Evolutionary conservation across 2,888 invertebrate species (phyloP).

Genomic region (Protonemura montana): DNA sequence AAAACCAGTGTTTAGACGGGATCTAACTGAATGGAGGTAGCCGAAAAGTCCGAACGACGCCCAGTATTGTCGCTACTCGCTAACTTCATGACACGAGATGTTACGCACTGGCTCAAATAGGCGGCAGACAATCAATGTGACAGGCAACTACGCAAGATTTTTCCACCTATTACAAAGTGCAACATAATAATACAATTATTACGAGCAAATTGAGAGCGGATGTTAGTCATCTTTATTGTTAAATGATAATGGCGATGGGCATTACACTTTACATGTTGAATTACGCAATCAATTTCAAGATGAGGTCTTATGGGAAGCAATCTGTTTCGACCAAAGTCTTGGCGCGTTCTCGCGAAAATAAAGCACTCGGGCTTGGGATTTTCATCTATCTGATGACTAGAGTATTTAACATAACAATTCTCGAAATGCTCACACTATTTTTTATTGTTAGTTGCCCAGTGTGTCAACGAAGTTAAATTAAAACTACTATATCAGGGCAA

Average conservation of each 20-base stretch:
- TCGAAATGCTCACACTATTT: no score
- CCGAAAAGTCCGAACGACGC: not conserved
- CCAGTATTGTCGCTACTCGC: not conserved
- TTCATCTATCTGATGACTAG: no score
- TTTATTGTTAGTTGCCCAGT: no score
- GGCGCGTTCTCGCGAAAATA: not conserved
- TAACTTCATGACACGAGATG: not conserved
- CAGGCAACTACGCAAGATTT: conserved; percentile 12
- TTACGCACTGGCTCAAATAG: not conserved
- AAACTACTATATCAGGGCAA: no score
- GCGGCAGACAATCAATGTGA: not conserved
- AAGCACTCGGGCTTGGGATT: not conserved
- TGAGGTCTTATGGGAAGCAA: not conserved
- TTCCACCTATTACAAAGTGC: conserved; percentile 16
- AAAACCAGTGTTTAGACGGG: not conserved
- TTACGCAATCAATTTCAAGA: not conserved
- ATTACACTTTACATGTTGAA: not conserved
- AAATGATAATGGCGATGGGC: conserved; percentile 1
- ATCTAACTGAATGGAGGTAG: conserved; percentile 1
- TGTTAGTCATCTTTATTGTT: conserved; percentile 32
- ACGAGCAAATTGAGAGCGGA: conserved; percentile 28
- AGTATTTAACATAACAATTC: no score
- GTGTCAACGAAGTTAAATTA: no score
- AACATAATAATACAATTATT: conserved; percentile 27
- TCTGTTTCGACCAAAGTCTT: not conserved